Percentiles rank a stretch among this genome's conserved stretches.
Conservation (phyloP, 2,888 invertebrate species). For the Zeuzera pyrina region DNA sequence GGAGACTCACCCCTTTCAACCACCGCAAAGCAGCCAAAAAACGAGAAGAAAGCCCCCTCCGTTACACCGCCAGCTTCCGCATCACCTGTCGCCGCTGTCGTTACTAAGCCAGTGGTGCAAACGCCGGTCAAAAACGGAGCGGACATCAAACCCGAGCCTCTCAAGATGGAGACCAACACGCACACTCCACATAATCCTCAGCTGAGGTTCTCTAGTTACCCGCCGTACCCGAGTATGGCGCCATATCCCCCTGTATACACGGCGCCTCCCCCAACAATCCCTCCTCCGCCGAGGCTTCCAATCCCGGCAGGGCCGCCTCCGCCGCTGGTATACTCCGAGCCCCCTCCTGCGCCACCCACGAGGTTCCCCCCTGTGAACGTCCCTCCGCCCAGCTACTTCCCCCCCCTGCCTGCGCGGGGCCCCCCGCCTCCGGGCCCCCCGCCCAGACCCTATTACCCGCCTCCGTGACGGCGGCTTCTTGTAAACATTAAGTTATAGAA, state of each 20-base stretch:
- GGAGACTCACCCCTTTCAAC: slow-evolving; percentile 79
- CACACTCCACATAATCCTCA: slow-evolving; percentile 24
- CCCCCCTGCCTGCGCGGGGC: slow-evolving; percentile 32
- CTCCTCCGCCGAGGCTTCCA: slow-evolving; percentile 19
- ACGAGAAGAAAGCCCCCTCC: slow-evolving; percentile 67
- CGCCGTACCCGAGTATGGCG: slow-evolving; percentile 57
- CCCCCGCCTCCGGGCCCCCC: slow-evolving; percentile 43
- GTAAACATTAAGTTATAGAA: slow-evolving; percentile 8
- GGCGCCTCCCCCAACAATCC: slow-evolving; percentile 37
- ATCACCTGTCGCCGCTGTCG: slow-evolving; percentile 52
- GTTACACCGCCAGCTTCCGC: slow-evolving; percentile 64
- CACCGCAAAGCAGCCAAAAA: slow-evolving; percentile 66
- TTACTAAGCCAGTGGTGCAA: slow-evolving; percentile 14
- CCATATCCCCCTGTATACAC: slow-evolving; percentile 44
- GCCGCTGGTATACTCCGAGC: slow-evolving; percentile 53
- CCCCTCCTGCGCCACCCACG: too few species aligned
- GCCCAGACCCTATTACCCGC: slow-evolving; percentile 55
- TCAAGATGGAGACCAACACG: slow-evolving; percentile 42
- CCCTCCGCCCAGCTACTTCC: slow-evolving; percentile 55
- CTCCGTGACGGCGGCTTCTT: slow-evolving; percentile 37
- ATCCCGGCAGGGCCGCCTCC: slow-evolving; percentile 36
- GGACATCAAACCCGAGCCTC: slow-evolving; percentile 42
- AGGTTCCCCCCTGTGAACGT: slow-evolving; percentile 47
- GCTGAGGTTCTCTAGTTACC: slow-evolving; percentile 35
- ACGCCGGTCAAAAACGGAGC: slow-evolving; percentile 61